phyloP scores from a whole-genome alignment of 2,797 vertebrate species.

The Sarcophilus harrisii region DNA sequence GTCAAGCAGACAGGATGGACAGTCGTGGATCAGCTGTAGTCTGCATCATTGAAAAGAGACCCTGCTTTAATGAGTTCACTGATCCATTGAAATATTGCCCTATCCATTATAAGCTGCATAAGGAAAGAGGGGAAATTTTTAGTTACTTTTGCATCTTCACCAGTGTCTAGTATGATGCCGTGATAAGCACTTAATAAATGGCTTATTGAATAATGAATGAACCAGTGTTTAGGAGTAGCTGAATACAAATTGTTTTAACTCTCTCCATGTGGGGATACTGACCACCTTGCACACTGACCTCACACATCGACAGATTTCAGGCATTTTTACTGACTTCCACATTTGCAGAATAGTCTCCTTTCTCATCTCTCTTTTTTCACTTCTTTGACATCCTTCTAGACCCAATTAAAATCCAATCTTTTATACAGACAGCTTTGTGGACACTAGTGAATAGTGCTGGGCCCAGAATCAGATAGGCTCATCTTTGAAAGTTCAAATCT shows the following conservation, averaged over 20 bases:
- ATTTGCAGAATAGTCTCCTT: neutral
- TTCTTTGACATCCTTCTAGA: neutral
- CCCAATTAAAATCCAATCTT: neutral
- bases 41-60: neutral
- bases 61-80: neutral
- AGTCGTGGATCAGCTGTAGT: neutral
- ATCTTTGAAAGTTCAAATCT: neutral
- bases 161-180: neutral
- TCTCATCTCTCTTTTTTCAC: neutral
- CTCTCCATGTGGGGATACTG: neutral
- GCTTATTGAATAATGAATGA: neutral
- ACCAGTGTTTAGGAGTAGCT: neutral
- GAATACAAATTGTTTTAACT: neutral
- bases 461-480: neutral
- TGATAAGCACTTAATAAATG: neutral
- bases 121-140: neutral
- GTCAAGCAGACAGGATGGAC: neutral
- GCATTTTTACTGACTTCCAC: neutral
- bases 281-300: neutral
- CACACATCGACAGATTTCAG: neutral
- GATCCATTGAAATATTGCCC: neutral
- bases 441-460: neutral
- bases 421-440: neutral
- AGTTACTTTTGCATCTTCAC: neutral
- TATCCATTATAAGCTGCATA: neutral